Evolutionary conservation across 2,797 vertebrate species (phyloP).

Genomic region (Pygocentrus nattereri): DNA sequence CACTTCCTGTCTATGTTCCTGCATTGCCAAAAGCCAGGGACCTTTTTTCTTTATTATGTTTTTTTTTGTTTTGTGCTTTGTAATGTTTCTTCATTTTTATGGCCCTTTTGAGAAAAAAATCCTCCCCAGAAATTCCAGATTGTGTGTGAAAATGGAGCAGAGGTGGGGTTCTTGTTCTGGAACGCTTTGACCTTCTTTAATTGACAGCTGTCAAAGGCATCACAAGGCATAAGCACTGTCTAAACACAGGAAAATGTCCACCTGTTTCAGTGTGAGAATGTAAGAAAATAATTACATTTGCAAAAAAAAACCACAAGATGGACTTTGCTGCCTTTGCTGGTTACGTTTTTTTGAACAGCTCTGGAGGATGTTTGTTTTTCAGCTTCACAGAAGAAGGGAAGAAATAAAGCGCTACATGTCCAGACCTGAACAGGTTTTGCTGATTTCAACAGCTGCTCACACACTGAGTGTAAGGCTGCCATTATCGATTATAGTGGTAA

Average conservation of each 20-base stretch:
- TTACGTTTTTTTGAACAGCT: constrained; percentile 61
- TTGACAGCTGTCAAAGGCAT: constrained; percentile 59
- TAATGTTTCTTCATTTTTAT: constrained; percentile 65
- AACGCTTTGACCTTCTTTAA: constrained; percentile 38
- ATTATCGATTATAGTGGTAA: background rate
- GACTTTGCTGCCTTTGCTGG: constrained; percentile 41
- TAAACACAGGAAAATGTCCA: constrained; percentile 51
- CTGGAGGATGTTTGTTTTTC: constrained; percentile 62
- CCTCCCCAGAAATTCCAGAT: constrained; percentile 59
- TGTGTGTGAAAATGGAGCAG: constrained; percentile 34
- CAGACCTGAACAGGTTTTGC: constrained; percentile 50
- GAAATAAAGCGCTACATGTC: constrained; percentile 69
- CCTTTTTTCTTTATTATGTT: constrained; percentile 35
- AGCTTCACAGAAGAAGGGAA: constrained; percentile 65
- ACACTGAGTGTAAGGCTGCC: background rate
- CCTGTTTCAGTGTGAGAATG: constrained; percentile 65
- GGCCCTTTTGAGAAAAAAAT: constrained; percentile 34
- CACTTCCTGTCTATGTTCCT: constrained; percentile 49
- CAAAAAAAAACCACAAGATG: constrained; percentile 20
- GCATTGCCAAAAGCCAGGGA: constrained; percentile 59
- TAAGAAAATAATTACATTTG: constrained; percentile 62
- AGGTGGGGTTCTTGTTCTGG: constrained; percentile 19
- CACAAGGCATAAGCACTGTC: constrained; percentile 48
- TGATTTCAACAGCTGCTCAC: constrained; percentile 13
- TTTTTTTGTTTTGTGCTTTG: constrained; percentile 60